Conservation (phyloP, 2,888 invertebrate species). For the Orthosia gothica region DNA sequence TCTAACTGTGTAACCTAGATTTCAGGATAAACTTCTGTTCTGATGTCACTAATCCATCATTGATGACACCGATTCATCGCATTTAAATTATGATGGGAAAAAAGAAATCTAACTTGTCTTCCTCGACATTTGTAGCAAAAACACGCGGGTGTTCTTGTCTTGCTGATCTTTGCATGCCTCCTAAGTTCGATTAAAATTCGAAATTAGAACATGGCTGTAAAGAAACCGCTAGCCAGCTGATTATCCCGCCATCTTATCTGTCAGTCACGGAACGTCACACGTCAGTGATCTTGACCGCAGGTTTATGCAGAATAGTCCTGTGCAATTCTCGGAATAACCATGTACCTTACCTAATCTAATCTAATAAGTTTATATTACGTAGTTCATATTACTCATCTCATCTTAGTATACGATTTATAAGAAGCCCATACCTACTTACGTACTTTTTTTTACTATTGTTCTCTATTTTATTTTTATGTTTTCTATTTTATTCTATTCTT, state of each 20-base stretch:
- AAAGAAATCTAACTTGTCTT: neutral
- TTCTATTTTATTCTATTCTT: too few species aligned
- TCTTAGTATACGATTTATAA: neutral
- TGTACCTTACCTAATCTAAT: neutral
- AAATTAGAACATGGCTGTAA: too few species aligned
- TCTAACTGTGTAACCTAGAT: slow-evolving; percentile 26
- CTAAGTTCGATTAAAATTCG: too few species aligned
- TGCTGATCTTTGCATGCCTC: too few species aligned
- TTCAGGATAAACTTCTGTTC: neutral
- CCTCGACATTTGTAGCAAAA: too few species aligned
- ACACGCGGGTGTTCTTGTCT: too few species aligned
- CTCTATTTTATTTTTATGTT: too few species aligned
- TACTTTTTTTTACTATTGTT: too few species aligned
- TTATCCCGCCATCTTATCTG: neutral
- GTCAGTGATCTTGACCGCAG: neutral
- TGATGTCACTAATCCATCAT: slow-evolving; percentile 2
- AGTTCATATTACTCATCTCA: neutral
- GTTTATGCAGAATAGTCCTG: neutral
- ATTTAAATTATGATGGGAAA: neutral
- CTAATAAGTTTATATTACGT: neutral
- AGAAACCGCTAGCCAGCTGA: neutral
- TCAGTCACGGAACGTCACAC: neutral
- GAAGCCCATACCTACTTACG: neutral
- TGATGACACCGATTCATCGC: neutral
- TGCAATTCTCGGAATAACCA: neutral